Evolutionary conservation across 2,888 invertebrate genomes (phyloP).

Genomic region (Epinotia nisella): DNA sequence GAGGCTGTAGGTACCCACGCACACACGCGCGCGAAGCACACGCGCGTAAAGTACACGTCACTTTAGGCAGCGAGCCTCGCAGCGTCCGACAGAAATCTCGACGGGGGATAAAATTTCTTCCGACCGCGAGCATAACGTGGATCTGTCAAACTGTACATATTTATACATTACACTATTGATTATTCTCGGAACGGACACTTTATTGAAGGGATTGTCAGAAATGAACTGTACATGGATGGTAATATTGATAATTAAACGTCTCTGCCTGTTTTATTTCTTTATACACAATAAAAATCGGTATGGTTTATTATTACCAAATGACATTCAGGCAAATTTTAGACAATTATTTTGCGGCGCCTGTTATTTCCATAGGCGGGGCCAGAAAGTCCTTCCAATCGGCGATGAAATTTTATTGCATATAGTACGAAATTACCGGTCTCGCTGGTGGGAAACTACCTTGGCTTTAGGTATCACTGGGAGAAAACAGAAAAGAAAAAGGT

Average conservation of each 20-base stretch:
- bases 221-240: conserved; percentile 5
- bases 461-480: neutral
- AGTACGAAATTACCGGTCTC: neutral
- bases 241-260: neutral
- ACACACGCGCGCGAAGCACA: conserved; percentile 55
- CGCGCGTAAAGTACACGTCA: conserved; percentile 51
- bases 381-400: neutral
- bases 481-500: neutral
- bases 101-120: conserved; percentile 80
- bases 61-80: conserved; percentile 67
- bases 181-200: conserved; percentile 15
- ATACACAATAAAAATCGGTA: neutral
- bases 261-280: neutral
- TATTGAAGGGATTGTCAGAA: conserved; percentile 10
- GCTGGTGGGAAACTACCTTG: neutral
- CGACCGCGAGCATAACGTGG: conserved; percentile 69
- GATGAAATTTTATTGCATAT: neutral
- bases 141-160: conserved; percentile 48
- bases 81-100: conserved; percentile 78
- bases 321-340: no score
- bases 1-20: conserved; percentile 70
- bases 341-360: neutral
- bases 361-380: no score
- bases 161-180: conserved; percentile 18
- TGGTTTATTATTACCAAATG: neutral